Conservation (phyloP, 2,797 vertebrate species). For the Chaunax sp. region DNA sequence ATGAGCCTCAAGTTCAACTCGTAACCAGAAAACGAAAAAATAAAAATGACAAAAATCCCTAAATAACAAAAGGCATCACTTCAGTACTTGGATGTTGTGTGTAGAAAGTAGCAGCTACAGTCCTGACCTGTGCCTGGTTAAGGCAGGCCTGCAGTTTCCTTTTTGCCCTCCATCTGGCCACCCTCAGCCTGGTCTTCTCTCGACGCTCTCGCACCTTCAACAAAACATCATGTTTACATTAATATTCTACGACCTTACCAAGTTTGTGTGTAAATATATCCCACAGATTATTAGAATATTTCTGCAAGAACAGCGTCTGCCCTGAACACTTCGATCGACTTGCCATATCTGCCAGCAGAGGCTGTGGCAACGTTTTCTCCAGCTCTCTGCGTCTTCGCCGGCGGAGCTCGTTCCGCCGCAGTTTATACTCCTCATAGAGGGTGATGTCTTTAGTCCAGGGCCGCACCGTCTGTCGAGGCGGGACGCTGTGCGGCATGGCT, state of each 20-base stretch:
- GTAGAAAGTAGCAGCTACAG: too few species aligned
- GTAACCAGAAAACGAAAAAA: too few species aligned
- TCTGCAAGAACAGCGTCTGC: too few species aligned
- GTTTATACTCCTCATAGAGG: slow-evolving; percentile 82
- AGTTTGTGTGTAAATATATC: too few species aligned
- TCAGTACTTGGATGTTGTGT: too few species aligned
- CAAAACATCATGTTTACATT: slow-evolving; percentile 3
- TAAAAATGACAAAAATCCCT: too few species aligned
- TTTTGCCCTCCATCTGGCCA: slow-evolving; percentile 85
- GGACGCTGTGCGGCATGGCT: slow-evolving; percentile 25
- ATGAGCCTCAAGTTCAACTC: too few species aligned
- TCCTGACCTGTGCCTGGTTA: slow-evolving; percentile 66
- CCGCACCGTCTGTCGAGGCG: slow-evolving; percentile 52
- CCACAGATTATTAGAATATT: too few species aligned
- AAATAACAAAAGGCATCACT: too few species aligned
- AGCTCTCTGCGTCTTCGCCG: slow-evolving; percentile 77
- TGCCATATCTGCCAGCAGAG: slow-evolving; percentile 82
- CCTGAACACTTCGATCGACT: background rate
- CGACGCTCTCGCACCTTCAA: slow-evolving; percentile 77
- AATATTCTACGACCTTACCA: too few species aligned
- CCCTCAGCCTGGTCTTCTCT: slow-evolving; percentile 85
- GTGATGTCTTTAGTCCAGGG: slow-evolving; percentile 80
- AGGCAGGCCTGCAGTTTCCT: slow-evolving; percentile 84
- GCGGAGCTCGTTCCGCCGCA: slow-evolving; percentile 80
- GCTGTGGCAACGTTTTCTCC: slow-evolving; percentile 85